Evolutionary conservation across 2,113 vertebrate genomes (phyloP).

Genomic region (Xenopus laevis): DNA sequence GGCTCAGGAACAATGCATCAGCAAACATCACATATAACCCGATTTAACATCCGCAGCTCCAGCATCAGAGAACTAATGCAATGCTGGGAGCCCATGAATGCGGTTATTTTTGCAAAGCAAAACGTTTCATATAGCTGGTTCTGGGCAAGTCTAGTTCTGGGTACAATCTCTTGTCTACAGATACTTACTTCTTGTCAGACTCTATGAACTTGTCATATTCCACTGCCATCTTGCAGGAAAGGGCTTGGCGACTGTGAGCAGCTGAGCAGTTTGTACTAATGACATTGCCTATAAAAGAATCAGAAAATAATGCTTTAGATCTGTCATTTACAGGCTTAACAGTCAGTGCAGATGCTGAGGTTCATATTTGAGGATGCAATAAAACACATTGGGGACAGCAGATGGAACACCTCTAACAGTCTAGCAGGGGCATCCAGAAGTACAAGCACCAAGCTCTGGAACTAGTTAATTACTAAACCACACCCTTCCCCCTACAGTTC

Average conservation of each 20-base stretch:
- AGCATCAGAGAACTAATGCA: too few relatives aligned
- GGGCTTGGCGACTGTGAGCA: constrained; percentile 91
- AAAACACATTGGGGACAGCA: constrained; percentile 21
- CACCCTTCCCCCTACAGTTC: not conserved
- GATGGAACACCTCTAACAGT: not conserved
- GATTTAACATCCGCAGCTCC: too few relatives aligned
- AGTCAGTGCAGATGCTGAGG: constrained; percentile 16
- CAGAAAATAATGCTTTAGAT: not conserved
- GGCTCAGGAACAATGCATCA: too few relatives aligned
- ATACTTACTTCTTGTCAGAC: constrained; percentile 86
- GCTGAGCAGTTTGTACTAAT: constrained; percentile 97
- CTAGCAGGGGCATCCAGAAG: not conserved
- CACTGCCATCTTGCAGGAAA: constrained; percentile 98
- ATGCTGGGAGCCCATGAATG: too few relatives aligned
- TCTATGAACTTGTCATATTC: constrained; percentile 95
- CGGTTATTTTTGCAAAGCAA: not conserved
- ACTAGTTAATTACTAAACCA: constrained; percentile 36
- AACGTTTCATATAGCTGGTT: not conserved
- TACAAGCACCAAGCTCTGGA: not conserved
- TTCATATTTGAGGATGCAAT: constrained; percentile 1
- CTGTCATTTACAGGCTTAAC: not conserved
- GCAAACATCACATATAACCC: too few relatives aligned
- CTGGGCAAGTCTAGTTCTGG: too few relatives aligned
- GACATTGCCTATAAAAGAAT: constrained; percentile 67
- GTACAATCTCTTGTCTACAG: too few relatives aligned